Evolutionary conservation across 2,888 invertebrate species (phyloP), one percentile per base, ranked within the genome.

Genomic region (Aplocera efformata): DNA sequence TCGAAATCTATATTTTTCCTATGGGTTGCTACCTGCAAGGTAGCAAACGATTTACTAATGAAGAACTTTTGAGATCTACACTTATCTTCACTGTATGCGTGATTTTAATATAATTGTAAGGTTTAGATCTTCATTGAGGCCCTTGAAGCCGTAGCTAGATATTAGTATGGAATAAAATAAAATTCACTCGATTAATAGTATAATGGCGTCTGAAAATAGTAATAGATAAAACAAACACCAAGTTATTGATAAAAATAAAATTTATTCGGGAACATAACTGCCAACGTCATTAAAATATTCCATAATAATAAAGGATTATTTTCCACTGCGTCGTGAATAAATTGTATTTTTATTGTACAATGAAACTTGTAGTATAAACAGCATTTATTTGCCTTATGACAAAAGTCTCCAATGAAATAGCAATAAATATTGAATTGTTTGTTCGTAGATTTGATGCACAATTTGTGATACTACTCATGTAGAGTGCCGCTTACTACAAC

Each of bases 361-460:
- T 35, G 32, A 28, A 27, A 50, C 40, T 45, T 58, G 60, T 73
- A 69, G 62, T 63, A 56, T 68, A 69, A 67, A 69, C 72, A 71
- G 65, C 67, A 67, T 76, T 79, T 76, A 66, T 81, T 84, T 81
- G 85, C 83, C 84, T 84, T 82, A 81, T 69, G 77, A 79, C 76
- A 42, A 63, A 60, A 60, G 83, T 80, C 77, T 77, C 72, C 67
- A 74, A 70, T 73, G 72, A 71, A 76, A 81, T 81, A 86, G 88
- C 86, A 88, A 88, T 86, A 86, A 80, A 65, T 65, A 66, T 67
- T 73, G 65, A 56, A 76, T 69, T 70, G 68, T 79, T 77, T 60
- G 67, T 79, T 76, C 60, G 75, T 85, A 82, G 77, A 68, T 54
- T 73, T 65, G 76, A 71, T 78, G 78, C 82, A 84, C 80, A 71